Evolutionary conservation across 2,888 invertebrate genomes (phyloP).

Genomic region (Scelioninae gen. 2): DNA sequence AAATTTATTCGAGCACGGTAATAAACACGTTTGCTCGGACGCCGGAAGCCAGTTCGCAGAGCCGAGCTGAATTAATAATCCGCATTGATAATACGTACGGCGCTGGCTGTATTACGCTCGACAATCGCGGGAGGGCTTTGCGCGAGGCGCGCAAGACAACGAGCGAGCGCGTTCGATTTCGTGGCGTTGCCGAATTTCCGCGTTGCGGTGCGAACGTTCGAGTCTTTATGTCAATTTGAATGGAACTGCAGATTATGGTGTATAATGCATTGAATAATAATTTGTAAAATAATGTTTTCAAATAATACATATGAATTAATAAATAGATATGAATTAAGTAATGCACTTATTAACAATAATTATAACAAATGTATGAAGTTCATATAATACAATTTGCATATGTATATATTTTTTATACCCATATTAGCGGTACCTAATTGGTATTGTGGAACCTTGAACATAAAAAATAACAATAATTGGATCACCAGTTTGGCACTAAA

Average conservation of each 20-base stretch:
- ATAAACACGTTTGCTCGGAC: conserved; percentile 32
- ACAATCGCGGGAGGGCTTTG: conserved; percentile 35
- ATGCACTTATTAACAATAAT: conserved; percentile 18
- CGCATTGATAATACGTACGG: conserved; percentile 44
- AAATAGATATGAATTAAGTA: conserved; percentile 25
- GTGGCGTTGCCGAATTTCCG: too few relatives aligned
- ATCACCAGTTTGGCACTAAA: background rate
- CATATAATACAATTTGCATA: too few relatives aligned
- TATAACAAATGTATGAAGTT: too few relatives aligned
- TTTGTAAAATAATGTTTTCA: background rate
- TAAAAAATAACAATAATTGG: conserved; percentile 22
- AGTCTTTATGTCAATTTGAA: too few relatives aligned
- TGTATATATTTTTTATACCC: too few relatives aligned
- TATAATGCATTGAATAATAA: too few relatives aligned
- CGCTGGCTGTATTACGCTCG: conserved; percentile 26
- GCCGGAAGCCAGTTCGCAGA: conserved; percentile 14
- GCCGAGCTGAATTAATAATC: conserved; percentile 47
- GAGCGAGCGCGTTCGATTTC: conserved; percentile 10
- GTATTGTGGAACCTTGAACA: conserved; percentile 29
- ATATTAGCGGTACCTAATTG: too few relatives aligned
- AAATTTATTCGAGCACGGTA: conserved; percentile 37
- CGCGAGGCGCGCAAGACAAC: conserved; percentile 12
- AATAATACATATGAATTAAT: background rate
- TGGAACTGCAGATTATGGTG: too few relatives aligned
- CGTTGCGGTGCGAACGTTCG: too few relatives aligned